Percentiles rank a stretch among this genome's conserved stretches.
Evolutionary conservation across 2,888 invertebrate genomes (phyloP).

Genomic region (Lepidochrysops patricia): DNA sequence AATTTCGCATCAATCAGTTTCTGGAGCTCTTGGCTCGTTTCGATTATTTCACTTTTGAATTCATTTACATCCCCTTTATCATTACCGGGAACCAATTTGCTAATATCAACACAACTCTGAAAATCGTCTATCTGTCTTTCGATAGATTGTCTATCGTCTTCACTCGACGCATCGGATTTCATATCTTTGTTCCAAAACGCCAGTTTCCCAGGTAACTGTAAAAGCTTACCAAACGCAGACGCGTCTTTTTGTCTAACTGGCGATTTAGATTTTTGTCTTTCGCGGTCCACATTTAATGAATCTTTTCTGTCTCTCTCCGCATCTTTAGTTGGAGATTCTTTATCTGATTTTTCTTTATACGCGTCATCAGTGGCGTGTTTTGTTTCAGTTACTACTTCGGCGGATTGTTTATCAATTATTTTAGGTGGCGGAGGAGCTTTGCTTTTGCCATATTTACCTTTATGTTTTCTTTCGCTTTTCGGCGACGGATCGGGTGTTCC

Average conservation of each 20-base stretch:
- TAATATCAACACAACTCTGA: constrained; percentile 42
- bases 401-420: constrained; percentile 18
- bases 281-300: constrained; percentile 21
- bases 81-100: constrained; percentile 20
- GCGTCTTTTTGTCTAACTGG: constrained; percentile 42
- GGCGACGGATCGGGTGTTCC: constrained; percentile 66
- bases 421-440: constrained; percentile 61
- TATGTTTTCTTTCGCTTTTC: constrained; percentile 48
- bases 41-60: constrained; percentile 46
- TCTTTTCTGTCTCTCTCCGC: background rate
- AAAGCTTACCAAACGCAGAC: constrained; percentile 57
- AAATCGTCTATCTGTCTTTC: constrained; percentile 42
- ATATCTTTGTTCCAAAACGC: constrained; percentile 72
- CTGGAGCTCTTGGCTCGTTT: constrained; percentile 57
- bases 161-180: constrained; percentile 42
- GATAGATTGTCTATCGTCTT: constrained; percentile 47
- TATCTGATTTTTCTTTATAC: constrained; percentile 19
- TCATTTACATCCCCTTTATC: constrained; percentile 32
- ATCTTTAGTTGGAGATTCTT: background rate
- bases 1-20: constrained; percentile 61
- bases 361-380: constrained; percentile 16
- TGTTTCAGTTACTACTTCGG: constrained; percentile 11
- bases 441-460: constrained; percentile 64
- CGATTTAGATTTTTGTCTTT: constrained; percentile 53
- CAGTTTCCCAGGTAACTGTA: constrained; percentile 72